Evolutionary conservation across 2,888 invertebrate species (phyloP).

Genomic region (Philopedon plagiatum): DNA sequence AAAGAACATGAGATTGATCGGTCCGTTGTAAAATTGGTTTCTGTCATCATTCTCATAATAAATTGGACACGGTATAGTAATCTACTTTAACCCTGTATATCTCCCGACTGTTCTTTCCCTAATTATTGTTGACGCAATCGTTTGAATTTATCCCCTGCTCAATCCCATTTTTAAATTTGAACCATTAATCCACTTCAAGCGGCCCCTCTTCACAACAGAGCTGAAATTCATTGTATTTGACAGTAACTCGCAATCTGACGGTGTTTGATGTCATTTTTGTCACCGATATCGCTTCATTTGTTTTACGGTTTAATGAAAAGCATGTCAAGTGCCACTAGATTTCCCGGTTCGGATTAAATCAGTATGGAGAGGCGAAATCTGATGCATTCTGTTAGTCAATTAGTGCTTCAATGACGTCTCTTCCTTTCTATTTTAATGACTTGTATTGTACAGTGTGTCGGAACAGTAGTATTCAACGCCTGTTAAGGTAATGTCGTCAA

Average conservation of each 20-base stretch:
- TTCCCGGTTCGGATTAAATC: constrained; percentile 7
- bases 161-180: background rate
- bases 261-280: constrained; percentile 17
- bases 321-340: constrained; percentile 14
- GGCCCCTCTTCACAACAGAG: background rate
- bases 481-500: too few species aligned
- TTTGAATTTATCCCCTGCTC: background rate
- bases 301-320: constrained; percentile 18
- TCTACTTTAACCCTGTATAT: too few species aligned
- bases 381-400: constrained; percentile 10
- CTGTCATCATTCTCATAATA: too few species aligned
- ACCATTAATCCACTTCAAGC: background rate
- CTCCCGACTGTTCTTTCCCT: background rate
- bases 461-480: too few species aligned
- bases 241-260: constrained; percentile 2
- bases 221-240: constrained; percentile 21
- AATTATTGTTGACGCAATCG: background rate
- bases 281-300: constrained; percentile 10
- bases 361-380: background rate
- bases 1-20: too few species aligned
- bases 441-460: too few species aligned
- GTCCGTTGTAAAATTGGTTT: too few species aligned
- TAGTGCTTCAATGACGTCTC: too few species aligned
- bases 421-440: too few species aligned
- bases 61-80: too few species aligned